Percentiles rank a stretch among this genome's conserved stretches.
These are phyloP conservation scores for Lasius platythorax DNA, from an alignment of 2,888 invertebrate genomes.

Conservation along the genomic window DNA sequence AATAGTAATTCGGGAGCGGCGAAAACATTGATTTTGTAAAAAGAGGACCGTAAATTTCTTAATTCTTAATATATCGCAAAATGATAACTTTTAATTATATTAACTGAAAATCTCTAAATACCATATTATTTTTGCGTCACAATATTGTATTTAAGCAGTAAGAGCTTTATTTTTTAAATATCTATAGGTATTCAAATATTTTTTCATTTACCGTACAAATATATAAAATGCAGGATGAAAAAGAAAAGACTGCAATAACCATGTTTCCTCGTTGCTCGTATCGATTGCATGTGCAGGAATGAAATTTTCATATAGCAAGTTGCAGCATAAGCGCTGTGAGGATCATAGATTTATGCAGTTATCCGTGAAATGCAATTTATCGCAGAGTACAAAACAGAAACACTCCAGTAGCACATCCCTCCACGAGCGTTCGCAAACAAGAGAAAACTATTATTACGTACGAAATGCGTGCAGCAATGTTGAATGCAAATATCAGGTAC, in stretches of 20 bases:
- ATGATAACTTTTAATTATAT: not conserved
- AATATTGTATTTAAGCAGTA: not conserved
- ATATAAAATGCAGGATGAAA: not conserved
- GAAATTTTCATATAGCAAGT: constrained; percentile 56
- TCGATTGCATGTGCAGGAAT: constrained; percentile 19
- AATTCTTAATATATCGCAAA: not conserved
- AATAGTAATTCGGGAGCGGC: not conserved
- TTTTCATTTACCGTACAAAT: not conserved
- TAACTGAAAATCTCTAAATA: not conserved
- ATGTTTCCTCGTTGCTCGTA: not conserved
- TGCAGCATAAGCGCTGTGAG: constrained; percentile 1
- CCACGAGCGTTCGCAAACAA: constrained; percentile 36
- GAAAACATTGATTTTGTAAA: not conserved
- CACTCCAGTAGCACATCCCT: not conserved
- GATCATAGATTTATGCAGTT: constrained; percentile 43
- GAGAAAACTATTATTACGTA: constrained; percentile 20
- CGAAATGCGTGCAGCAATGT: constrained; percentile 12
- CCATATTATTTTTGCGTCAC: not conserved
- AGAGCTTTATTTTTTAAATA: not conserved
- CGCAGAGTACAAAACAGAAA: constrained; percentile 24
- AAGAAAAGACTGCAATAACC: not conserved
- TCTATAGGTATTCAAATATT: not conserved
- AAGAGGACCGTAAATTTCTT: not conserved
- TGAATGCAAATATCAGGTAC: constrained; percentile 48
- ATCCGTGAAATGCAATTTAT: constrained; percentile 53